Evolutionary conservation across 2,113 vertebrate genomes (phyloP), one percentile per base, ranked within the genome.

Genomic region (Chaetodon trifascialis): DNA sequence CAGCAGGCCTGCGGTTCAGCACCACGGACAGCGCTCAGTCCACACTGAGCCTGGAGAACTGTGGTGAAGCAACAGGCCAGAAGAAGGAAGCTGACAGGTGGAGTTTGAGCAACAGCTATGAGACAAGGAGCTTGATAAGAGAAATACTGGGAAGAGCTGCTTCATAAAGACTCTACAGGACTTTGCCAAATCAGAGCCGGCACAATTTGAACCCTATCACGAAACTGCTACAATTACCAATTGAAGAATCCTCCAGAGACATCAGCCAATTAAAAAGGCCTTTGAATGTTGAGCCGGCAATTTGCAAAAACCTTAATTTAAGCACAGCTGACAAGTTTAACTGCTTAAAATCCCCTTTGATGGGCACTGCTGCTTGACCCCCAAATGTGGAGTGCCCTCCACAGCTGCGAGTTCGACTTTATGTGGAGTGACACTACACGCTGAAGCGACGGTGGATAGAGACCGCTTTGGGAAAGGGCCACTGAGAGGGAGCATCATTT

Each of bases 1-100:
- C 16, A 49, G 42, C 42, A 65, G 46, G 36, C 23, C 67, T 15
- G 2, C 30, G 21, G 58, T 76, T 87, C 84, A 91, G 90, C 59
- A 87, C 90, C 77, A 63, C 0, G 83, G 80, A 86, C 63, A 92
- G 86, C 58, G 72, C 77, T 46, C 0, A 0, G 15, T 15, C 16
- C 21, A 36, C 56, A 30, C 38, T n/a, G 46, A 68, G 9, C 34
- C 19, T 34, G 11, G 2, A 11, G 59, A 15, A 65, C 36, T 11
- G 15, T 4, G 6, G 59, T 0, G 1, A 52, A 44, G 17, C 30
- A 73, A 14, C 30, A 11, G 23, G 19, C 25, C 19, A 49, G 46
- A 11, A 16, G 19, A n/a, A 5, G n/a, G 44, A n/a, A 63, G 15
- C 4, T 38, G 21, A 42, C 4, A 56, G 19, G 10, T 14, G 0